Base-by-base conservation (phyloP, 2,888 invertebrate species). In the Oscheius sp. region DNA sequence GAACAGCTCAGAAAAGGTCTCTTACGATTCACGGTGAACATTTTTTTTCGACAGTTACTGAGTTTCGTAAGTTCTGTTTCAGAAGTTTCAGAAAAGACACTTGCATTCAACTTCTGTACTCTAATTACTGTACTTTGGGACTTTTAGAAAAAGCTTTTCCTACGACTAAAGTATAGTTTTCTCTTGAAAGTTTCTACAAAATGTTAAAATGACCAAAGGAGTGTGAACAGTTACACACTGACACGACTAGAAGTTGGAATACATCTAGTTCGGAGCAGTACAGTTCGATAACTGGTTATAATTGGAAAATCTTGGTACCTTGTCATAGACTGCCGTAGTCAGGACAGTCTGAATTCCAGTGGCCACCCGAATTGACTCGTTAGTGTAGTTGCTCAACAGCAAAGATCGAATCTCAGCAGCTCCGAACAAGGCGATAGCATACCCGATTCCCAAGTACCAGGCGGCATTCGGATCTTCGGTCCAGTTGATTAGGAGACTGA, bases 241-340 rank as follows among this genome's bases (percentile, higher is more conserved):
- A 21, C 21, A 21, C 21, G 21, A 21, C 21, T 21, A 21, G 21
- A 21, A 21, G 21, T 21, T 21, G 21, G 21, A 21, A 21, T 21
- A 21, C 21, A 21, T 21, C 21, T 21, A 21, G 21, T 21, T 21
- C 21, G 21, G 21, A 21, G 21, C 21, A 21, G 21, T 21, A 21
- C 21, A 21, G 21, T 21, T 21, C 21, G 21, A 21, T 21, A 21
- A 21, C 21, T 21, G 21, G 21, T 21, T 21, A 21, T 21, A 21
- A 21, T 21, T 21, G 21, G 21, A 21, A 21, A 21, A 21, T 21
- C 21, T 21, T 21, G 21, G 21, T 21, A 85, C 90, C 90, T 92
- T 88, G 48, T 85, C 83, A 74, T 88, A 88, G 53, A 88, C 86
- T 10, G 87, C 86, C 29, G 84, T 79, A 53, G 85, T 85, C 13